Evolutionary conservation across 2,888 invertebrate species (phyloP).

Genomic region (Thysanoteuthis rhombus): DNA sequence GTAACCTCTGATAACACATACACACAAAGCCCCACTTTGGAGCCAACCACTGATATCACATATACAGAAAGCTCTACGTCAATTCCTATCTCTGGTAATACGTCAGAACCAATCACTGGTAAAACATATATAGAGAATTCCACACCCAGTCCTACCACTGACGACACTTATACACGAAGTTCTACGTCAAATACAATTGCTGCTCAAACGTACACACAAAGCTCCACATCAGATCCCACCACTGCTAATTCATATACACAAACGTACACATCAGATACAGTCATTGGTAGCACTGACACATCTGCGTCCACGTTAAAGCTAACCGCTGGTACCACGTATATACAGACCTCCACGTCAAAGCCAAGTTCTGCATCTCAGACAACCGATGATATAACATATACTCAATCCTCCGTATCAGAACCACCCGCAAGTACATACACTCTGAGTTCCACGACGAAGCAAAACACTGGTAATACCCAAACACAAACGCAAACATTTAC

Average conservation of each 20-base stretch:
- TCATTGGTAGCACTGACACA: neutral
- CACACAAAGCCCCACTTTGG: neutral
- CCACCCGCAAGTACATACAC: neutral
- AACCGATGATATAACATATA: neutral
- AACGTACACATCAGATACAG: neutral
- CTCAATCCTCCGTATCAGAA: neutral
- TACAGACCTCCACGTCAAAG: neutral
- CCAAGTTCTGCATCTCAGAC: neutral
- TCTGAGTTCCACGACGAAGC: neutral
- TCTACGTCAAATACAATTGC: neutral
- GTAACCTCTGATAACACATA: neutral
- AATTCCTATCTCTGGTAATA: neutral
- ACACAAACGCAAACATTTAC: no score
- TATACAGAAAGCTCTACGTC: neutral
- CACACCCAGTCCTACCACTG: neutral
- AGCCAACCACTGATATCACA: neutral
- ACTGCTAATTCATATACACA: no score
- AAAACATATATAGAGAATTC: neutral
- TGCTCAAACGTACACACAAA: no score
- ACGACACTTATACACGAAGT: neutral
- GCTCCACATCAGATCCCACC: no score
- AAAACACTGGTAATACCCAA: no score
- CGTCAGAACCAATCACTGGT: neutral
- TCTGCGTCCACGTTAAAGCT: neutral
- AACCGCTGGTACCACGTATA: neutral